Percentiles rank a stretch among this genome's conserved stretches.
These are phyloP conservation scores for Notiomystis cincta DNA, from an alignment of 2,113 vertebrate genomes.

Conservation along the genomic window DNA sequence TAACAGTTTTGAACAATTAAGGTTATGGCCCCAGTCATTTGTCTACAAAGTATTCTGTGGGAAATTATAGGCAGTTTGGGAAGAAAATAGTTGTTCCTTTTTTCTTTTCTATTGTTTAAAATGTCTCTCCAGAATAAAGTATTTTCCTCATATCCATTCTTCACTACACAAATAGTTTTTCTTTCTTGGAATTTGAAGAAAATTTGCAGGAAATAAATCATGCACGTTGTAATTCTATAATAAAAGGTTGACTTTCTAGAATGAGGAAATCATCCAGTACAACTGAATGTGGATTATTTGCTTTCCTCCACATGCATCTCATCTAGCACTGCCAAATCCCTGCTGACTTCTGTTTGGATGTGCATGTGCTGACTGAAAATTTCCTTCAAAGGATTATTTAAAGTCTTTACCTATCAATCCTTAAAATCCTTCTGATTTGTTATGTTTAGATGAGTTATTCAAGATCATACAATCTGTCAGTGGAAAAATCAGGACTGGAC, in stretches of 20 bases:
- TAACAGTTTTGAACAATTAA: constrained; percentile 27
- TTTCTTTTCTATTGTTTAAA: neutral
- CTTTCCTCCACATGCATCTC: neutral
- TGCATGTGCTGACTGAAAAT: neutral
- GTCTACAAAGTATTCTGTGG: neutral
- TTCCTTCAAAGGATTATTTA: neutral
- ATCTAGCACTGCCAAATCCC: neutral
- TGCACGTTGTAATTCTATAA: neutral
- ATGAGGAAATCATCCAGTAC: neutral
- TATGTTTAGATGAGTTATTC: neutral
- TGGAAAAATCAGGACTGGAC: neutral
- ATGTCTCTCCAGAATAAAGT: neutral
- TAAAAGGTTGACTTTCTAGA: neutral
- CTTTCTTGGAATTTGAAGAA: neutral
- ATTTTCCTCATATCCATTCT: neutral
- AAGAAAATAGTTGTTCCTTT: neutral
- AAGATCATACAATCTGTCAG: neutral
- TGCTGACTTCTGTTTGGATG: neutral
- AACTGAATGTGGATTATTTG: neutral
- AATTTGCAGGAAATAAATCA: neutral
- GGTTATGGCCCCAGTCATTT: neutral
- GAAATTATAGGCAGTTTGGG: neutral
- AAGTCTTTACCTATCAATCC: neutral
- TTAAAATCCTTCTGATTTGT: neutral
- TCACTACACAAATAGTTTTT: neutral